Base-by-base conservation (phyloP, 2,888 invertebrate genomes). In the Lagria hirta region DNA sequence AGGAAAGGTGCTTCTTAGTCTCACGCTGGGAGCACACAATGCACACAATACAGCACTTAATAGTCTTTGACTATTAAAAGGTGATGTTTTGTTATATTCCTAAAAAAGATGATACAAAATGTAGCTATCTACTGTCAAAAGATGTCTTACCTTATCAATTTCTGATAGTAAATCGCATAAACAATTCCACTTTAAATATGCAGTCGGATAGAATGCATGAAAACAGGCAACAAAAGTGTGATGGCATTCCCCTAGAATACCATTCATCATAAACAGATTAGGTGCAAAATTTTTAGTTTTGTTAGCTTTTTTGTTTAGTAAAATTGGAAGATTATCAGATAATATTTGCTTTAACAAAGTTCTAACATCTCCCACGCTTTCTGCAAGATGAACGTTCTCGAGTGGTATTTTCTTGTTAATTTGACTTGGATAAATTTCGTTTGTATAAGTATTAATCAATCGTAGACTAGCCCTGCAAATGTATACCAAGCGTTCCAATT, bases 121-220 rank as follows among this genome's bases (percentile, higher is more conserved):
- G 1, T 18, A 6, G 1, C 1, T 3, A 12, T 24, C 11, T 24
- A 12, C 13, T 24, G 6, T n/a, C 14, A 46, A 16, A 36, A 14
- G 34, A 30, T 48, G n/a, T n/a, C 65, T 56, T 72, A 84, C 85
- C 72, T 83, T 84, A 46, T 82, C 80, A 62, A 81, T 80, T 64
- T 85, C 78, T 15, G 78, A 77, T n/a, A 93, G 72, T 45, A 91
- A 70, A 59, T 90, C 88, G 67, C 94, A 93, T 1, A 97, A 74
- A 61, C 90, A 89, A 52, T 86, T 86, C 95, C 96, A 96, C 68
- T 96, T 96, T 34, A 96, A 74, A 36, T 84, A 85, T 0, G 91
- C 88, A 0, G 94, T 95, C 0, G 97, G 96, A 71, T 93, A 96
- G 73, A 98, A 97, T 0, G 93, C 93, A 70, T 96, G 93, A 64